Evolutionary conservation across 2,797 vertebrate species (phyloP), one percentile per base, ranked within the genome.

Genomic region (Falco cherrug): DNA sequence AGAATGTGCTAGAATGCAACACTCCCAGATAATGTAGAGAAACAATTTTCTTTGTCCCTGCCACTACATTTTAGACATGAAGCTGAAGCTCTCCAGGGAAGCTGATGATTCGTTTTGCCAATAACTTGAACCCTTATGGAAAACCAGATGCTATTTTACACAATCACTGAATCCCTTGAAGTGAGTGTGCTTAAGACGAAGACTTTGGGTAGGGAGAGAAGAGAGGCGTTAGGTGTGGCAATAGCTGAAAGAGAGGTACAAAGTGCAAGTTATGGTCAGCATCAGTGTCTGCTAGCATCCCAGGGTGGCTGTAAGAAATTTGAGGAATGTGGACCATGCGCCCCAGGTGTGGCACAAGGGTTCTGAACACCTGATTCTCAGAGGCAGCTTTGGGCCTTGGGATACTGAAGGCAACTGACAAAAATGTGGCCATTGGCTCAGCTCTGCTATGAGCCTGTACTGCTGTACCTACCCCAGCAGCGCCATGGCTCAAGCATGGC

Each of bases 1-100:
- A 90, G 82, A 84, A 82, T 73, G 89, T 88, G 54, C 74, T 95
- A 79, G 80, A 90, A 91, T 61, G 69, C 75, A 89, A 81, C 60
- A 41, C 35, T 80, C 77, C 47, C 10, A 1, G 71, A 87, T 78
- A 95, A 94, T 1, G 17, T 28, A 87, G 76, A 70, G 75, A 83
- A 94, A 91, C 50, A 87, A 81, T 93, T 89, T 92, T 90, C 69
- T 90, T 89, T 87, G 79, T 92, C 75, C 73, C 70, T 93, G 43
- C 54, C 1, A 1, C 79, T 74, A 48, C 39, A 73, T 76, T 92
- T 93, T 76, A 93, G 60, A 20, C 85, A 51, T 28, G 84, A 90
- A 95, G 17, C 37, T 94, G 54, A 71, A 87, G 60, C 16, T 93
- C 75, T 73, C 61, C 31, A 21, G 73, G 82, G 84, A 91, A 92